phyloP scores from a whole-genome alignment of 2,113 vertebrate genomes.

The Neoarius graeffei region DNA sequence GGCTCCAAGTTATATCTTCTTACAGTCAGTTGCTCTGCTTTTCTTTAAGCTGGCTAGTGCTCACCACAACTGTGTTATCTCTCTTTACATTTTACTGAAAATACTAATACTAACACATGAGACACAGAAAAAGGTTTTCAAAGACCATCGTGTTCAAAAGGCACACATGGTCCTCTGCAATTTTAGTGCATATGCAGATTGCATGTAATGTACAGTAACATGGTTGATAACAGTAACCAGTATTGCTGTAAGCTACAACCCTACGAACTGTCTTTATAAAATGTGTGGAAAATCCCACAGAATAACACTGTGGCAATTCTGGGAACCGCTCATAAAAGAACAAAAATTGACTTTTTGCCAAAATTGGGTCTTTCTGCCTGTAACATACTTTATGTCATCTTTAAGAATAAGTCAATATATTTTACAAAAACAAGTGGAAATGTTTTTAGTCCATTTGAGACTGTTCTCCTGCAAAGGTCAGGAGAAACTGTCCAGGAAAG shows the following conservation, averaged over 20 bases:
- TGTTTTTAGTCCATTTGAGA: not conserved
- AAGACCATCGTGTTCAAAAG: not conserved
- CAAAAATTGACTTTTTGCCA: not conserved
- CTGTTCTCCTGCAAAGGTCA: not conserved
- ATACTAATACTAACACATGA: not conserved
- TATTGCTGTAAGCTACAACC: not conserved
- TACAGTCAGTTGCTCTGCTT: conserved; percentile 58
- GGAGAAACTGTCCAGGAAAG: not conserved
- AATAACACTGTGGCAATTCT: not conserved
- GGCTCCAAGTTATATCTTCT: conserved; percentile 61
- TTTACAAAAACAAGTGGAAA: not conserved
- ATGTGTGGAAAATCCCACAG: not conserved
- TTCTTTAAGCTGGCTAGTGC: conserved; percentile 26
- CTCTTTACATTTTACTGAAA: not conserved
- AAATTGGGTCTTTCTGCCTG: not conserved
- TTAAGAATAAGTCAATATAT: not conserved
- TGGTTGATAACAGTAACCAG: not conserved
- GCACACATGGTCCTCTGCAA: not conserved
- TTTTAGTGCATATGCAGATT: not conserved
- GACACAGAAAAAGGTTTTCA: not conserved
- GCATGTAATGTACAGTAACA: not conserved
- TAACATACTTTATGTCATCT: not conserved
- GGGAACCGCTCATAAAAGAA: not conserved
- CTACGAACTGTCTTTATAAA: not conserved
- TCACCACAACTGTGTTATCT: not conserved